These are phyloP conservation scores for Percopsis omiscomaycus DNA, from an alignment of 2,797 vertebrate genomes.

Conservation along the genomic window DNA sequence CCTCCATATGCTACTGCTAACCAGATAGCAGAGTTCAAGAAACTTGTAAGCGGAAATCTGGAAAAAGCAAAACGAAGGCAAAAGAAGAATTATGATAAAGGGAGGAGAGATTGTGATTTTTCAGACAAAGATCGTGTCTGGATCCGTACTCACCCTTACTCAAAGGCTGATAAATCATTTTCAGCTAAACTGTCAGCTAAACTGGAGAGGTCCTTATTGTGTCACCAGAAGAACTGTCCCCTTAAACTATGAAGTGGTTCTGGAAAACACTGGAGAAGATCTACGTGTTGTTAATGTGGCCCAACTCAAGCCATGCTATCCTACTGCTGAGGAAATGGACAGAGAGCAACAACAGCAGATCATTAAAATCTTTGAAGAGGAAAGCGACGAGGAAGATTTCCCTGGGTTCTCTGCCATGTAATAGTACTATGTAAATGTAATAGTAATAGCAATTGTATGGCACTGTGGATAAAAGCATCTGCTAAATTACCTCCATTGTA, in stretches of 20 bases:
- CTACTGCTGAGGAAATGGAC: not conserved
- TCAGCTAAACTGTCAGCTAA: too few species aligned
- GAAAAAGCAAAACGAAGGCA: not conserved
- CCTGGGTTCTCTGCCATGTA: too few species aligned
- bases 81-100: not conserved
- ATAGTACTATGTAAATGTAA: too few species aligned
- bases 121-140: not conserved
- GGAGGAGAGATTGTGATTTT: not conserved
- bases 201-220: not conserved
- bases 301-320: slow-evolving; percentile 1
- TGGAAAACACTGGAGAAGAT: slow-evolving; percentile 1
- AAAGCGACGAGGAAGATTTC: too few species aligned
- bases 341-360: not conserved
- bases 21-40: not conserved
- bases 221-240: too few species aligned
- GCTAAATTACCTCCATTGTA: too few species aligned
- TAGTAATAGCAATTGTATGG: too few species aligned
- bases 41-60: not conserved
- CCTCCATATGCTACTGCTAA: not conserved
- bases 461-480: too few species aligned
- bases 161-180: not conserved
- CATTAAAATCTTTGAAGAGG: slow-evolving; percentile 13
- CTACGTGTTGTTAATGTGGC: not conserved
- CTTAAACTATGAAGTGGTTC: slow-evolving; percentile 8
- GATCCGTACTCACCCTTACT: not conserved